Evolutionary conservation across 2,888 invertebrate species (phyloP).

Genomic region (Cyclophora punctaria): DNA sequence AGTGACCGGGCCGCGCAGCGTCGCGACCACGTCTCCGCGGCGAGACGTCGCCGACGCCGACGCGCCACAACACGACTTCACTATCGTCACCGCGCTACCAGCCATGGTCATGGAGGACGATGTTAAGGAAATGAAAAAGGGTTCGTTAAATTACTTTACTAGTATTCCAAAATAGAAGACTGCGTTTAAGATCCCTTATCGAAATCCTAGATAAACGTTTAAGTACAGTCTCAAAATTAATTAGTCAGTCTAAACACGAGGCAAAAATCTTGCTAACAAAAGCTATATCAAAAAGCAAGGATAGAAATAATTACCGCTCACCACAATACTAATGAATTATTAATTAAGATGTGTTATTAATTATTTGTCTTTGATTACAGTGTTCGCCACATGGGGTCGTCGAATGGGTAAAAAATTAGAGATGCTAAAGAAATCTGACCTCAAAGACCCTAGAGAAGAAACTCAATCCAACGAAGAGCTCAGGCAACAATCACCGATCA

Average conservation of each 20-base stretch:
- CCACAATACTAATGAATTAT: not conserved
- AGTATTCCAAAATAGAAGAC: too few relatives aligned
- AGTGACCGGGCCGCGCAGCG: slow-evolving; percentile 73
- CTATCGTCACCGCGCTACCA: slow-evolving; percentile 84
- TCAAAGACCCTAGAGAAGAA: slow-evolving; percentile 71
- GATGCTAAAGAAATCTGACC: slow-evolving; percentile 79
- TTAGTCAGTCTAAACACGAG: too few relatives aligned
- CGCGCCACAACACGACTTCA: slow-evolving; percentile 76
- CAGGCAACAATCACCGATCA: slow-evolving; percentile 48
- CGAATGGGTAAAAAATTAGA: slow-evolving; percentile 86
- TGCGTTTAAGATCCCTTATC: too few relatives aligned
- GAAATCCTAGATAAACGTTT: too few relatives aligned
- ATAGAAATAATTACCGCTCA: not conserved
- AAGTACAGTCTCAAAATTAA: too few relatives aligned
- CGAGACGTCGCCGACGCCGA: slow-evolving; percentile 53
- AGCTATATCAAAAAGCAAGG: too few relatives aligned
- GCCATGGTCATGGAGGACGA: slow-evolving; percentile 85
- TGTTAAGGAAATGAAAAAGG: slow-evolving; percentile 75
- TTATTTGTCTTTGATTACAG: slow-evolving; percentile 48
- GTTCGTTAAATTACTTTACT: slow-evolving; percentile 26
- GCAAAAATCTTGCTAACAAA: too few relatives aligned
- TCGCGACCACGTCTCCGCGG: slow-evolving; percentile 59
- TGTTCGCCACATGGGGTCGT: slow-evolving; percentile 83
- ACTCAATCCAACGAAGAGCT: slow-evolving; percentile 38
- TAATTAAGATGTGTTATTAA: too few relatives aligned